phyloP scores from a whole-genome alignment of 2,797 vertebrate species.

The Brachyrhaphis roseni region DNA sequence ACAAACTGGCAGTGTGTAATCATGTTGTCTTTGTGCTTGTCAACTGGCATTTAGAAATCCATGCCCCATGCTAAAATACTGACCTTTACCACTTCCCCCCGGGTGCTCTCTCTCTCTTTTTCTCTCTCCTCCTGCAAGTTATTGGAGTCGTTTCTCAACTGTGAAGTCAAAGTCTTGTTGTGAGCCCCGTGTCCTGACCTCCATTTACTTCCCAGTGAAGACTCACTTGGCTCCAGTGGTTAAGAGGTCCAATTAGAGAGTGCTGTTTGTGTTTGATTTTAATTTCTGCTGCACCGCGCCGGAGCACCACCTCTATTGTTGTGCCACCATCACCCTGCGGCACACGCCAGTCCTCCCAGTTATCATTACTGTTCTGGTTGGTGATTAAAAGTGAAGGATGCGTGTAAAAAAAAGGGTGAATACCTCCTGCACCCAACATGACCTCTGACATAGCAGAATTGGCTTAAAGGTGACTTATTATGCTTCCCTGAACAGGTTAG shows the following conservation, averaged over 20 bases:
- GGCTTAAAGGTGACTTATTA: conserved; percentile 5
- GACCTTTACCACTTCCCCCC: conserved; percentile 72
- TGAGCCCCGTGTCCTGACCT: conserved; percentile 74
- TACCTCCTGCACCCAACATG: conserved; percentile 26
- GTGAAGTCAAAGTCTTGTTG: conserved; percentile 74
- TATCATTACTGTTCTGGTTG: conserved; percentile 66
- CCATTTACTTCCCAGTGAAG: conserved; percentile 77
- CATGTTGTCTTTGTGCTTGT: conserved; percentile 73
- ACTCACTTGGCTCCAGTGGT: conserved; percentile 73
- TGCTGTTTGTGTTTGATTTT: conserved; percentile 72
- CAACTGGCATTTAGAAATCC: conserved; percentile 75
- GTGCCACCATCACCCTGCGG: conserved; percentile 14
- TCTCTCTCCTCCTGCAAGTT: conserved; percentile 54
- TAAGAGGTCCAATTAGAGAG: conserved; percentile 81
- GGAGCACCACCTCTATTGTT: conserved; percentile 21
- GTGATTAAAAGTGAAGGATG: conserved; percentile 49
- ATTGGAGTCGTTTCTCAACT: conserved; percentile 78
- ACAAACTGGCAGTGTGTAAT: conserved; percentile 59
- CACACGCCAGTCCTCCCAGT: conserved; percentile 57
- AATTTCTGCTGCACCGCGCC: conserved; percentile 62
- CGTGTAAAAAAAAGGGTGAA: conserved; percentile 59
- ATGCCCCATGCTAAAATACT: conserved; percentile 69
- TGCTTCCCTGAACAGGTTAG: no score
- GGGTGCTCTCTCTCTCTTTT: conserved; percentile 46
- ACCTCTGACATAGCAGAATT: conserved; percentile 63